These are phyloP conservation scores for Jordanella pulchra DNA, from an alignment of 2,797 vertebrate species.

Conservation along the genomic window DNA sequence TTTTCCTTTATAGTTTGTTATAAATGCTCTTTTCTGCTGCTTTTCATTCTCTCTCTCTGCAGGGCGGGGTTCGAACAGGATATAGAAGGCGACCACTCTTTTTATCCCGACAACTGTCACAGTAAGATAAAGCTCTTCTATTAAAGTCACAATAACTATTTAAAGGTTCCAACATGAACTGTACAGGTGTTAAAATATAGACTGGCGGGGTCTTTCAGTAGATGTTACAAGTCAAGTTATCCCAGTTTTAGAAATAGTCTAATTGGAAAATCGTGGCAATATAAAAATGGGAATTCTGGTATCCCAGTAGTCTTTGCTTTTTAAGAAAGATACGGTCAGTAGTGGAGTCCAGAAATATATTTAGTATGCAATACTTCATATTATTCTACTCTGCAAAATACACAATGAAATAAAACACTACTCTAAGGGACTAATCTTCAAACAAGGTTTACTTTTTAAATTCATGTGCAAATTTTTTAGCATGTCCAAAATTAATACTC, in stretches of 20 bases:
- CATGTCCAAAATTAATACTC: no score
- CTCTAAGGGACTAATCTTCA: not conserved
- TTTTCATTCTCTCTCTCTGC: conserved; percentile 17
- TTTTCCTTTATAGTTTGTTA: not conserved
- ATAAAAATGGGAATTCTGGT: not conserved
- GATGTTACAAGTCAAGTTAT: not conserved
- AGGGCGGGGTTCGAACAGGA: conserved; percentile 84
- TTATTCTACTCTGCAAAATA: not conserved
- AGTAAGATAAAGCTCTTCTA: conserved; percentile 68
- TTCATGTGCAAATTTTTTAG: no score
- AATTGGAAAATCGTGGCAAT: not conserved
- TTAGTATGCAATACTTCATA: not conserved
- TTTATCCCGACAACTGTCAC: conserved; percentile 72
- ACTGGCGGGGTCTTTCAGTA: not conserved
- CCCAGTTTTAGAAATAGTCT: not conserved
- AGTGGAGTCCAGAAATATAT: not conserved
- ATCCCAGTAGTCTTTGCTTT: not conserved
- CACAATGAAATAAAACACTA: not conserved
- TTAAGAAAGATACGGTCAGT: not conserved
- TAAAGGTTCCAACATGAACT: not conserved
- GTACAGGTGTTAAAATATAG: conserved; percentile 12
- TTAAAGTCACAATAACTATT: not conserved
- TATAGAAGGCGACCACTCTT: conserved; percentile 67
- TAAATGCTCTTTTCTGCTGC: conserved; percentile 2
- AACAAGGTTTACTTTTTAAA: no score